These are phyloP conservation scores for Xestia xanthographa DNA, from an alignment of 2,888 invertebrate genomes.

Conservation along the genomic window DNA sequence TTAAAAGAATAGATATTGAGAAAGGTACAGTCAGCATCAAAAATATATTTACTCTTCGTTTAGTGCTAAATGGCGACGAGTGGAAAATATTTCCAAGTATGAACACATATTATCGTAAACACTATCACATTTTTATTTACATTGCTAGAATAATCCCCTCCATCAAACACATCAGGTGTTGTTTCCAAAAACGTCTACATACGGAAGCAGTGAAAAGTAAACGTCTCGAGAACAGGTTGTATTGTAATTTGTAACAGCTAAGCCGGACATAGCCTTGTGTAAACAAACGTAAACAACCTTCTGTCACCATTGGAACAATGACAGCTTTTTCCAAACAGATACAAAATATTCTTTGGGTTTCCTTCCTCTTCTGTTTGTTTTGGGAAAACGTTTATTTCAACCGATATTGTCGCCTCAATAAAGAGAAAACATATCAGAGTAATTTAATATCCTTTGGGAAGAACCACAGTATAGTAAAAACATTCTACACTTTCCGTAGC, in stretches of 20 bases:
- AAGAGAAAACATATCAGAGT: background rate
- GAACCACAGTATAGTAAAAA: background rate
- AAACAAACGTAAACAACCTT: conserved; percentile 9
- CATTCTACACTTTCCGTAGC: background rate
- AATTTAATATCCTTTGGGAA: background rate
- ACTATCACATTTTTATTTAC: background rate
- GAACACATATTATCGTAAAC: background rate
- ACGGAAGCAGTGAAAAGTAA: background rate
- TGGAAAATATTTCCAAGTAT: background rate
- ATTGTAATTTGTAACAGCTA: background rate
- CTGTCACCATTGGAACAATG: background rate
- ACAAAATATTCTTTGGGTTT: background rate
- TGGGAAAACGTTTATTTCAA: background rate
- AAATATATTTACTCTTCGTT: background rate
- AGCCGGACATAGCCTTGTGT: conserved; percentile 1
- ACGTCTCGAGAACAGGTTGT: background rate
- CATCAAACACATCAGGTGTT: background rate
- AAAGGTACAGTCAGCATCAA: conserved; percentile 4
- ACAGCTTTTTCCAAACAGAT: background rate
- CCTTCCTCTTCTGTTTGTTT: background rate
- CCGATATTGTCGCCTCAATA: background rate
- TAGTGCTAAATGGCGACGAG: background rate
- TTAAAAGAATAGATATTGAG: background rate
- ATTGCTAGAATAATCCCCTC: background rate
- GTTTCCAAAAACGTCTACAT: background rate